A percentile compares a stretch with the other conserved stretches of the same genome.
Conservation (phyloP, 1,140 invertebrate genomes). For the Platorchestia sp. region DNA sequence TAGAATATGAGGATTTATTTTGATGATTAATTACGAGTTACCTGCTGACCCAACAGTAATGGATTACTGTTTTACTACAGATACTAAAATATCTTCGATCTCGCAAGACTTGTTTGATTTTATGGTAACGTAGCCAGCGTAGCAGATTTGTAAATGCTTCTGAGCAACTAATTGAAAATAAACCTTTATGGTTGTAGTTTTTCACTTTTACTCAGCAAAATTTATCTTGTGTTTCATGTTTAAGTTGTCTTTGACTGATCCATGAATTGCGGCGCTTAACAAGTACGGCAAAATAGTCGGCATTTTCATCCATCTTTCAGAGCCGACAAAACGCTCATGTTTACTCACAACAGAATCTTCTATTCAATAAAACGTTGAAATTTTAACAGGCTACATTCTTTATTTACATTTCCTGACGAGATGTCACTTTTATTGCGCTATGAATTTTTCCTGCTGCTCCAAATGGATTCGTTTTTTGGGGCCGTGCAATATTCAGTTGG, state of each 20-base stretch:
- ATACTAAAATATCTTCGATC: neutral
- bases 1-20: too few species aligned
- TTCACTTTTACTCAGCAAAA: neutral
- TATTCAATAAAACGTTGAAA: neutral
- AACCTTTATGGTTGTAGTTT: neutral
- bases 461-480: slow-evolving; percentile 25
- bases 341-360: neutral
- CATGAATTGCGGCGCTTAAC: neutral
- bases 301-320: neutral
- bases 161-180: neutral
- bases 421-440: neutral
- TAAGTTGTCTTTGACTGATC: neutral
- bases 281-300: neutral
- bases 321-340: neutral
- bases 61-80: neutral
- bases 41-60: neutral
- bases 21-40: too few species aligned
- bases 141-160: neutral
- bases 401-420: neutral
- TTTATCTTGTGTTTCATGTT: neutral
- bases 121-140: too few species aligned
- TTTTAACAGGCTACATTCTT: neutral
- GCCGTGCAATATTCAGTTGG: slow-evolving; percentile 27
- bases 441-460: neutral
- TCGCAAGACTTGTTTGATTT: neutral